Conservation (phyloP, 2,888 invertebrate genomes). For the Abrostola triplasia region DNA sequence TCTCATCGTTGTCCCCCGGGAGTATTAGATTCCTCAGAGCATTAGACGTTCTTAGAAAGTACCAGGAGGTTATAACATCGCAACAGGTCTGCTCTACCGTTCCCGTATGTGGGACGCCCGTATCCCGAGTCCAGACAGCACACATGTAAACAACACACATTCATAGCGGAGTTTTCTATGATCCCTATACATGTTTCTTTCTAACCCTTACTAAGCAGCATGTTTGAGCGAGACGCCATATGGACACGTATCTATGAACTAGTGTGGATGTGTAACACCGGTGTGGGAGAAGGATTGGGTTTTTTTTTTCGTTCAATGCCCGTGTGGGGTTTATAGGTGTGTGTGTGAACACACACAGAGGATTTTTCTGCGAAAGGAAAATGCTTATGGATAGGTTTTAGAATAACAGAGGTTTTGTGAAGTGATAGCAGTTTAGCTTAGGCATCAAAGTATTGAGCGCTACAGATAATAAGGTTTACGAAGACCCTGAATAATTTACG, state of each 20-base stretch:
- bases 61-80: constrained; percentile 78
- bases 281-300: constrained; percentile 45
- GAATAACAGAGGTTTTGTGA: not conserved
- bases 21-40: constrained; percentile 77
- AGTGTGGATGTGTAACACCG: constrained; percentile 54
- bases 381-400: constrained; percentile 10
- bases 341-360: constrained; percentile 12
- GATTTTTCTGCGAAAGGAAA: constrained; percentile 5
- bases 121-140: constrained; percentile 69
- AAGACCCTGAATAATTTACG: constrained; percentile 7
- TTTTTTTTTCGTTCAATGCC: constrained; percentile 23
- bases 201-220: constrained; percentile 35
- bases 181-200: constrained; percentile 76
- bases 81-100: constrained; percentile 74
- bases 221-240: constrained; percentile 62
- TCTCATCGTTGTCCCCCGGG: constrained; percentile 24
- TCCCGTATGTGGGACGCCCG: constrained; percentile 71
- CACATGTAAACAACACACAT: constrained; percentile 66
- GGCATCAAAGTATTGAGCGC: not conserved
- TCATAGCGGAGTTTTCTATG: constrained; percentile 71
- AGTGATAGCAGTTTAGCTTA: not conserved
- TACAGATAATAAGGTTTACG: not conserved
- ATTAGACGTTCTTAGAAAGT: constrained; percentile 88
- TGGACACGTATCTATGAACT: constrained; percentile 57
- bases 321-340: constrained; percentile 24